Conservation (phyloP, 1,140 invertebrate genomes). For the Pseudomyrmex dendroicus region DNA sequence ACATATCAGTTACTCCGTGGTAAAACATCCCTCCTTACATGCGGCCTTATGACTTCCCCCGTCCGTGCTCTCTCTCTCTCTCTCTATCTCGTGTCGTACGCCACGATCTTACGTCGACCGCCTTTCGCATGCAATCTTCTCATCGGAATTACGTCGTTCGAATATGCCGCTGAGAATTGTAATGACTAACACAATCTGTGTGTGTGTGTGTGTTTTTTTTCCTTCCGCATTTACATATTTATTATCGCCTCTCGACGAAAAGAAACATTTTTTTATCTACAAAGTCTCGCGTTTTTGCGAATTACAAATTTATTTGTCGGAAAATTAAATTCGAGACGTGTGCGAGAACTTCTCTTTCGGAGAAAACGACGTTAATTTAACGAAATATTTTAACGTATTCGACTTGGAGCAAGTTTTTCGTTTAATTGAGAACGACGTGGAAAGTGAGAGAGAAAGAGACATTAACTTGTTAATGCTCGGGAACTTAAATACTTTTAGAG, state of each 20-base stretch:
- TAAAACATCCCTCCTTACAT: conserved; percentile 60
- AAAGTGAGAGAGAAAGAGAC: no score
- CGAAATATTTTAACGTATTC: background rate
- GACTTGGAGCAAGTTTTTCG: no score
- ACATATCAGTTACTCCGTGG: conserved; percentile 67
- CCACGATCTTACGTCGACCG: conserved; percentile 9
- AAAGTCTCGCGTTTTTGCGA: no score
- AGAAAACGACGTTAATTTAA: no score
- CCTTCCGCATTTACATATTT: background rate
- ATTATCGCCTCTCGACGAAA: background rate
- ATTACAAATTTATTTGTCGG: no score
- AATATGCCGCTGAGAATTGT: conserved; percentile 38
- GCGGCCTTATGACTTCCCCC: background rate
- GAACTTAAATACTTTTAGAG: conserved; percentile 26
- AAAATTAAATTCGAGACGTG: no score
- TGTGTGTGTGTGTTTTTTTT: no score
- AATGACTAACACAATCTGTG: background rate
- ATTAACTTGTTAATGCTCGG: background rate
- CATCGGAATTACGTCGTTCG: conserved; percentile 38
- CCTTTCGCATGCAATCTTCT: conserved; percentile 49
- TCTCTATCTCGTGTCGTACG: conserved; percentile 1
- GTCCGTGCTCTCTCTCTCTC: conserved; percentile 4
- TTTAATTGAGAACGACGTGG: no score
- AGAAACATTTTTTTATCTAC: no score
- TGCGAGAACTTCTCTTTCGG: no score